Percentiles rank a stretch among this genome's conserved stretches.
Evolutionary conservation across 2,113 vertebrate species (phyloP).

Genomic region (Pycnonotus jocosus): DNA sequence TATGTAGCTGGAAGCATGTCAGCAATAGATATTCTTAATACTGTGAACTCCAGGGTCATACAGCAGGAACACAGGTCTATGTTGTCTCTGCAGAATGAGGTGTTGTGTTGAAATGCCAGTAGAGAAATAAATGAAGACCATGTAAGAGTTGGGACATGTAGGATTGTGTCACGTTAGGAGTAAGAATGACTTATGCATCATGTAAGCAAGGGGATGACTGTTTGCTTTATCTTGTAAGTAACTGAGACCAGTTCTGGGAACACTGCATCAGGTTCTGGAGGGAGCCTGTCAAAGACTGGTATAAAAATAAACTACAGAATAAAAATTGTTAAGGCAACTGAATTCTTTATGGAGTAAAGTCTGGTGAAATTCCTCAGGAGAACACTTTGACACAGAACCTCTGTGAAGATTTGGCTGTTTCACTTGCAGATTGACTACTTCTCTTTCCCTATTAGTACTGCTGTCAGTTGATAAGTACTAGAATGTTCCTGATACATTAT

Average conservation of each 20-base stretch:
- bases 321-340: not conserved
- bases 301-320: not conserved
- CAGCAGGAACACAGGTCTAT: not conserved
- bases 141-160: fast-evolving
- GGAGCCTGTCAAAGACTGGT: not conserved
- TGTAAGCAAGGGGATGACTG: not conserved
- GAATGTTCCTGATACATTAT: not conserved
- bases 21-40: not conserved
- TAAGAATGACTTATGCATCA: not conserved
- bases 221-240: not conserved
- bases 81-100: not conserved
- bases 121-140: not conserved
- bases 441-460: not conserved
- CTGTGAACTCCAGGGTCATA: not conserved
- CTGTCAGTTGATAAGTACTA: not conserved
- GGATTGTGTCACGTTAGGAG: not conserved
- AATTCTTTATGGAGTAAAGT: not conserved
- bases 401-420: not conserved
- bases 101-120: not conserved
- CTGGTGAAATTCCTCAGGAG: not conserved
- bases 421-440: not conserved
- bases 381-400: not conserved
- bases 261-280: not conserved
- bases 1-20: not conserved
- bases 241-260: not conserved